Evolutionary conservation across 1,140 invertebrate genomes (phyloP), one percentile per base, ranked within the genome.

Genomic region (Drosophila pallidifrons): DNA sequence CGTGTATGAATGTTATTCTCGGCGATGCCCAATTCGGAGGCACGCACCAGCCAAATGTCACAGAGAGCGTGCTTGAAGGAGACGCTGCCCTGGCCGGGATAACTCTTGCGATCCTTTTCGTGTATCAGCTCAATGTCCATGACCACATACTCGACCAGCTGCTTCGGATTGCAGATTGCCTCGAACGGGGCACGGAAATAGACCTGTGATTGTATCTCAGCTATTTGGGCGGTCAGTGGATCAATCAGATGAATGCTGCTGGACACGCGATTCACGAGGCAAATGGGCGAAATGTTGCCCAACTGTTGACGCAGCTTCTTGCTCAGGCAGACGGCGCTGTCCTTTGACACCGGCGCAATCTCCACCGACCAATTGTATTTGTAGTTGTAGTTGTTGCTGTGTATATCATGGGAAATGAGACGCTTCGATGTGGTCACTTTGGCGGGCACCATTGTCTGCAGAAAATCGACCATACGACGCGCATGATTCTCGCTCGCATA

Each of bases 341-440:
- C 97, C 92, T 99, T 99, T 30, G 98, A 99, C 15, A 99, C 93
- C 0, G 99, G 99, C 0, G 99, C 97, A 90, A 99, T 97, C 93
- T 99, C 99, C 63, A 99, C 96, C 77, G 97, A 97, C 93, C 95
- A 97, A 41, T 96, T 96, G 89, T 96, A 97, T 93, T 99, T 99
- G 93, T 99, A 99, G 93, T 99, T 99, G 93, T 97, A 99, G 38
- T 96, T 95, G 91, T 99, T 99, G 91, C 96, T 99, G 92, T 98
- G 97, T 35, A 98, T 97, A 93, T 99, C 99, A 91, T 99, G 99
- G 1, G 99, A 99, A 78, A 99, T 97, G 8, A 99, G 94, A 89
- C 99, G 98, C 93, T 99, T 98, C 0, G 98, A 98, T 82, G 97
- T 96, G 68, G 96, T 95, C 92, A 96, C 96, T 89, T 96, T 96